A percentile compares a stretch with the other conserved stretches of the same genome.
phyloP scores from a whole-genome alignment of 2,797 vertebrate genomes.

The Scolopax bukidnonensis region DNA sequence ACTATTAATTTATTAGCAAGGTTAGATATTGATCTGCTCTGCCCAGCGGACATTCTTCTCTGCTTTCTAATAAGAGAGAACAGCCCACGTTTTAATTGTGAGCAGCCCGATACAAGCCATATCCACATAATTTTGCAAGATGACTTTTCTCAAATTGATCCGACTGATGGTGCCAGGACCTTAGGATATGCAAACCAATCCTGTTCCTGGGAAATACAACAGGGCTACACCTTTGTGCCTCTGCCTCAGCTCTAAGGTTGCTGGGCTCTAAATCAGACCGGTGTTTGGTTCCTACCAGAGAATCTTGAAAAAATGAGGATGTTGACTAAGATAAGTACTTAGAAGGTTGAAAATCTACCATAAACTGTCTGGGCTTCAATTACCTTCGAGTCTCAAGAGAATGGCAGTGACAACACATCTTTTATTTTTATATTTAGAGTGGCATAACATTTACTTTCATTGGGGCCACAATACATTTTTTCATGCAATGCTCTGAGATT shows the following conservation, averaged over 20 bases:
- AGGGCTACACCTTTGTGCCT: background rate
- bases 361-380: background rate
- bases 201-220: background rate
- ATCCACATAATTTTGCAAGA: background rate
- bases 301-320: background rate
- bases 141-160: background rate
- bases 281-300: background rate
- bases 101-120: background rate
- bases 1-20: conserved; percentile 13
- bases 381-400: background rate
- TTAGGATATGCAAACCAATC: background rate
- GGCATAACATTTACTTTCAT: background rate
- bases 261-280: background rate
- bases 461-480: background rate
- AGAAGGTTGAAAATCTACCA: background rate
- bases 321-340: background rate
- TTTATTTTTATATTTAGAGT: background rate
- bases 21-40: background rate
- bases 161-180: background rate
- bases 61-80: background rate
- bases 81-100: background rate
- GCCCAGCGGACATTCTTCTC: background rate
- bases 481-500: background rate
- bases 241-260: background rate
- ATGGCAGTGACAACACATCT: background rate